Percentiles rank a stretch among this genome's conserved stretches.
Evolutionary conservation across 2,113 vertebrate species (phyloP).

Genomic region (Pimephales promelas): DNA sequence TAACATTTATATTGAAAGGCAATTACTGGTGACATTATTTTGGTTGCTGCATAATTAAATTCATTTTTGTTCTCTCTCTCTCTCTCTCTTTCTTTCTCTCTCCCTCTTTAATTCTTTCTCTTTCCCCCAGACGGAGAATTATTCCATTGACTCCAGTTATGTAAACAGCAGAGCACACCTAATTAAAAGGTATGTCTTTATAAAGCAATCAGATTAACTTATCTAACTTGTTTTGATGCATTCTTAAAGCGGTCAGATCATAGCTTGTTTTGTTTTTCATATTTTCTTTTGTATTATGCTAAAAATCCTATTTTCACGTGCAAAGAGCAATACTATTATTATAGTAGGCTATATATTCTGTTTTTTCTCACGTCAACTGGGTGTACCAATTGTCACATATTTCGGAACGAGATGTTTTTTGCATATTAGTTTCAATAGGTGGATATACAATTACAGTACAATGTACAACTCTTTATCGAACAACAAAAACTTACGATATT

Average conservation of each 20-base stretch:
- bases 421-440: neutral
- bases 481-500: neutral
- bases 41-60: conserved; percentile 76
- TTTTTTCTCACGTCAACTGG: neutral
- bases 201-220: conserved; percentile 54
- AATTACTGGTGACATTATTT: conserved; percentile 78
- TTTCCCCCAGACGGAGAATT: conserved; percentile 95
- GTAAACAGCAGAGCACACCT: conserved; percentile 99
- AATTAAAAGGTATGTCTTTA: conserved; percentile 96
- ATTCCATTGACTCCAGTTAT: conserved; percentile 98
- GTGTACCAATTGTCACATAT: neutral
- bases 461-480: neutral
- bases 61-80: conserved; percentile 70
- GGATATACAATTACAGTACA: neutral
- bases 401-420: neutral
- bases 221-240: neutral
- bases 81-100: conserved; percentile 59
- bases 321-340: neutral
- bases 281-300: neutral
- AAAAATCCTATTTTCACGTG: neutral
- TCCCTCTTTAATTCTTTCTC: conserved; percentile 52
- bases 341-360: neutral
- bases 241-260: conserved; percentile 3
- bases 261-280: neutral
- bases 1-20: conserved; percentile 79